These are phyloP conservation scores for Hirundichthys speculiger DNA, from an alignment of 2,113 vertebrate species.

Conservation along the genomic window DNA sequence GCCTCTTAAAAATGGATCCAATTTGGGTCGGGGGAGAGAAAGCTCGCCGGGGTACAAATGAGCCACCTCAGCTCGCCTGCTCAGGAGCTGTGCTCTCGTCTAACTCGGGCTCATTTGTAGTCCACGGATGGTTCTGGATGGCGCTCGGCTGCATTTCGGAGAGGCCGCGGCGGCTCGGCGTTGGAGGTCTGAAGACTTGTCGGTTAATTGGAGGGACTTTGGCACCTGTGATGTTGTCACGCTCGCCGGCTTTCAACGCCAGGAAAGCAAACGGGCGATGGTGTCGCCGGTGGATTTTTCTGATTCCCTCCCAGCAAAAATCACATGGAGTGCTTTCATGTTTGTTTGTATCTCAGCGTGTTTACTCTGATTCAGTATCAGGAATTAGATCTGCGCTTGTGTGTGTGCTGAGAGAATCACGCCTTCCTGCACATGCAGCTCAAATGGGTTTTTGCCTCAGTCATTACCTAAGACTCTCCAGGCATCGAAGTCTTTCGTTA, in stretches of 20 bases:
- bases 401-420: slow-evolving; percentile 11
- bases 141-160: slow-evolving; percentile 31
- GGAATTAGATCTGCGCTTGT: slow-evolving; percentile 8
- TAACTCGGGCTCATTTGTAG: slow-evolving; percentile 57
- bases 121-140: slow-evolving; percentile 29
- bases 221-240: slow-evolving; percentile 47
- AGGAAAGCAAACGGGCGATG: slow-evolving; percentile 10
- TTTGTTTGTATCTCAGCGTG: slow-evolving; percentile 30
- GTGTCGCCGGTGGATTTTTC: slow-evolving; percentile 23
- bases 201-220: slow-evolving; percentile 51
- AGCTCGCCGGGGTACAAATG: slow-evolving; percentile 56
- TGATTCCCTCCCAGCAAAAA: slow-evolving; percentile 26
- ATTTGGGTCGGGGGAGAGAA: slow-evolving; percentile 53
- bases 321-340: slow-evolving; percentile 31
- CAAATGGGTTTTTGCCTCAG: slow-evolving; percentile 43
- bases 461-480: slow-evolving; percentile 43
- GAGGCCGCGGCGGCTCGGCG: slow-evolving; percentile 5
- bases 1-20: slow-evolving; percentile 61
- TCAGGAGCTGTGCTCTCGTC: slow-evolving; percentile 45
- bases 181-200: slow-evolving; percentile 46
- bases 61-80: slow-evolving; percentile 41
- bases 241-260: slow-evolving; percentile 34
- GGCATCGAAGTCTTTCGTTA: slow-evolving; percentile 18
- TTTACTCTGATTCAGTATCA: slow-evolving; percentile 28
- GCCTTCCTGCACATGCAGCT: slow-evolving; percentile 30